Percentiles rank a stretch among this genome's conserved stretches.
These are phyloP conservation scores for Pandemis heparana DNA, from an alignment of 2,888 invertebrate genomes.

Conservation along the genomic window DNA sequence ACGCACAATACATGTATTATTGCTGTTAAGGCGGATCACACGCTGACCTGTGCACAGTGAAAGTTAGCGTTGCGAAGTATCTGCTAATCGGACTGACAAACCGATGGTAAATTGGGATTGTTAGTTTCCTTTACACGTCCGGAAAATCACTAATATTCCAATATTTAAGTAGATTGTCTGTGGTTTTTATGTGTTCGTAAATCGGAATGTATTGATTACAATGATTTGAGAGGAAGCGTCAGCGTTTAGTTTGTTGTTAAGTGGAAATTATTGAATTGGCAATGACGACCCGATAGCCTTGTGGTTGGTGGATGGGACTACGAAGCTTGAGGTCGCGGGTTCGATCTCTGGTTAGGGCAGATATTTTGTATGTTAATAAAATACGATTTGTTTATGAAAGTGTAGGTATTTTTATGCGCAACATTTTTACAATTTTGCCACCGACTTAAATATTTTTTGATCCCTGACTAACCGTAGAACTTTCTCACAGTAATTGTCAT, in stretches of 20 bases:
- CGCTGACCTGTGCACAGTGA: constrained; percentile 38
- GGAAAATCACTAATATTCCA: constrained; percentile 10
- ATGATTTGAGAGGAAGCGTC: too few relatives aligned
- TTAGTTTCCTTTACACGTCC: constrained; percentile 3
- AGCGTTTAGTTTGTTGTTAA: neutral
- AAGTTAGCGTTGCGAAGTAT: constrained; percentile 27
- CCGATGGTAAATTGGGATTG: constrained; percentile 9
- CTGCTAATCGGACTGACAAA: constrained; percentile 20
- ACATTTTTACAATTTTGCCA: too few relatives aligned
- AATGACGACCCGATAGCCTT: too few relatives aligned
- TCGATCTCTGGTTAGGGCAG: too few relatives aligned
- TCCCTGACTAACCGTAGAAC: too few relatives aligned
- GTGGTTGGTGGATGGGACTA: too few relatives aligned
- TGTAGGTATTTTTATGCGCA: too few relatives aligned
- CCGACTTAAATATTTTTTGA: too few relatives aligned
- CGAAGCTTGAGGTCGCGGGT: too few relatives aligned
- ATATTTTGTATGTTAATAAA: too few relatives aligned
- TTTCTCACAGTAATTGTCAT: too few relatives aligned
- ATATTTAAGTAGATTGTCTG: neutral
- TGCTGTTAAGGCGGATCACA: constrained; percentile 11
- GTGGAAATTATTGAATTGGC: neutral
- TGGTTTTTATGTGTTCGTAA: neutral
- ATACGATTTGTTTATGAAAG: too few relatives aligned
- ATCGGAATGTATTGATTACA: neutral
- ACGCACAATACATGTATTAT: neutral